Evolutionary conservation across 2,797 vertebrate species (phyloP).

Genomic region (Emys orbicularis): DNA sequence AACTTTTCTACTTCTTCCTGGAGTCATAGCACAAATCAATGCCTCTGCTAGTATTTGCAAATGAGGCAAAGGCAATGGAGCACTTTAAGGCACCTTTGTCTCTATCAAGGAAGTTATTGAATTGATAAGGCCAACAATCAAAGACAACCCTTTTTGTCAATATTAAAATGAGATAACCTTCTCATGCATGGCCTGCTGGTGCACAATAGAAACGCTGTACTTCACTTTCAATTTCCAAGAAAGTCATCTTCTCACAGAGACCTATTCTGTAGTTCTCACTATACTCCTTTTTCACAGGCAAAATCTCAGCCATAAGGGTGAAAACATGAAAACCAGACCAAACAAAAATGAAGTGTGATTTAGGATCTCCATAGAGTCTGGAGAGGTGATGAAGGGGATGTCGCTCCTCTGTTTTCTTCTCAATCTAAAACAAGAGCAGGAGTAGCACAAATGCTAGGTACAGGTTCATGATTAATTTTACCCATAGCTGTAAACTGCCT

Average conservation of each 20-base stretch:
- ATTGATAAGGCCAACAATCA: constrained; percentile 2
- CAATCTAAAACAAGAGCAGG: neutral
- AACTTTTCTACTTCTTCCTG: neutral
- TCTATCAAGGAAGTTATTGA: constrained; percentile 34
- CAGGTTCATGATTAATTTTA: neutral
- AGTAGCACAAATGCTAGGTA: neutral
- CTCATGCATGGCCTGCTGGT: neutral
- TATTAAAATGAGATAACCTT: constrained; percentile 64
- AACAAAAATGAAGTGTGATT: neutral
- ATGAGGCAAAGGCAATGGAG: neutral
- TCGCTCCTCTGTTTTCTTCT: neutral
- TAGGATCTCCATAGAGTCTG: neutral
- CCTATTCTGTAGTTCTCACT: neutral
- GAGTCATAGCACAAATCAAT: neutral
- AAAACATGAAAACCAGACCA: neutral
- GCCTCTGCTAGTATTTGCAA: neutral
- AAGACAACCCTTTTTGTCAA: constrained; percentile 70
- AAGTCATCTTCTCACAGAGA: neutral
- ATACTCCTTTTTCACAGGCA: neutral
- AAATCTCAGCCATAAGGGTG: neutral
- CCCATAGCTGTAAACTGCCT: neutral
- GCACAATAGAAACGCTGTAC: neutral
- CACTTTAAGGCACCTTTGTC: neutral
- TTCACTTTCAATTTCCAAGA: neutral
- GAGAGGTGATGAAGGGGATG: neutral